Conservation (phyloP, 2,113 vertebrate species). For the Gasterosteus nipponicus region DNA sequence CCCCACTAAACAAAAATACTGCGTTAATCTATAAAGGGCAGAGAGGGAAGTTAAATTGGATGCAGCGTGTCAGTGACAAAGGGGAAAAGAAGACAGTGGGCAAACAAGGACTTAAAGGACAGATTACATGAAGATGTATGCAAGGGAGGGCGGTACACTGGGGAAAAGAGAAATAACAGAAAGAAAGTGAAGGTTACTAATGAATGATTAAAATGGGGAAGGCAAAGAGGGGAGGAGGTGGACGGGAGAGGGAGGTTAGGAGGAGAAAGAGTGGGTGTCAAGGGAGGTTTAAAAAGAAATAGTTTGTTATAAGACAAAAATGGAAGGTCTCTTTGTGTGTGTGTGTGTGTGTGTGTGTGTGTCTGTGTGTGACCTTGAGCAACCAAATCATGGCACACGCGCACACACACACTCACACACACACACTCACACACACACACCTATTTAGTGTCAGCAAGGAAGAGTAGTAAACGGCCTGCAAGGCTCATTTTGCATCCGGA, state of each 20-base stretch:
- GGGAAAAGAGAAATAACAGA: slow-evolving; percentile 23
- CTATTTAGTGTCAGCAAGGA: slow-evolving; percentile 23
- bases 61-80: neutral
- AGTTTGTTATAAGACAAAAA: slow-evolving; percentile 26
- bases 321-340: slow-evolving; percentile 1
- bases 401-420: slow-evolving; percentile 9
- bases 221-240: slow-evolving; percentile 1
- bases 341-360: slow-evolving; percentile 16
- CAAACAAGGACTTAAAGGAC: slow-evolving; percentile 46
- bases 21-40: neutral
- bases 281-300: slow-evolving; percentile 47
- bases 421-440: slow-evolving; percentile 6
- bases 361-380: slow-evolving; percentile 39
- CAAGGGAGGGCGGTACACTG: slow-evolving; percentile 33
- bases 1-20: neutral
- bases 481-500: slow-evolving; percentile 45
- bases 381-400: slow-evolving; percentile 13
- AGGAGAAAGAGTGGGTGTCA: slow-evolving; percentile 29
- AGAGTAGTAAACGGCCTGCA: slow-evolving; percentile 30
- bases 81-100: neutral
- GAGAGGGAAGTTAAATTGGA: neutral
- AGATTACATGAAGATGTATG: slow-evolving; percentile 57
- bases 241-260: slow-evolving; percentile 11
- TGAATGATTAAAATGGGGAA: slow-evolving; percentile 41
- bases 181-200: slow-evolving; percentile 62